A percentile compares a stretch with the other conserved stretches of the same genome.
Evolutionary conservation across 2,888 invertebrate genomes (phyloP).

Genomic region (Elegia similella): DNA sequence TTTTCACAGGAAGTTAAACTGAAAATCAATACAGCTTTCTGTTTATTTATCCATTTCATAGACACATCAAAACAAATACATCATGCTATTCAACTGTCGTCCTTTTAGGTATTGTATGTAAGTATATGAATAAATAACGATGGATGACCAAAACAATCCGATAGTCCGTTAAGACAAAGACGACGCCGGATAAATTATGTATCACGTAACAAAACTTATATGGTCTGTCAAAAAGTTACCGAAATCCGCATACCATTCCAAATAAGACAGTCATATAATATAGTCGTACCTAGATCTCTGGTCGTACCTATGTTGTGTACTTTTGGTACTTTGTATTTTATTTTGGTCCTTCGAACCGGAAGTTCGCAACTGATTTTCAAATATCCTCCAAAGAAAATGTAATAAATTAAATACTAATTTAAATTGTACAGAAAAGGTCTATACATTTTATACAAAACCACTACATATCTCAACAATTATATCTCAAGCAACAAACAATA

Average conservation of each 20-base stretch:
- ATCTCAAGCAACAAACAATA: neutral
- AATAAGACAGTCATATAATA: slow-evolving; percentile 8
- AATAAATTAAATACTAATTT: too few relatives aligned
- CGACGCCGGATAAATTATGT: slow-evolving; percentile 41
- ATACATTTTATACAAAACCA: too few relatives aligned
- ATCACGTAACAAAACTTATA: slow-evolving; percentile 39
- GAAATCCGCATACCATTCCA: slow-evolving; percentile 11
- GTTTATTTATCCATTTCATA: neutral
- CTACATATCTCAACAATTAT: neutral
- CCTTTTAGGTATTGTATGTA: neutral
- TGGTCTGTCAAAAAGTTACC: slow-evolving; percentile 32
- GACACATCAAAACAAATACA: neutral
- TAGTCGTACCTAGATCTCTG: neutral
- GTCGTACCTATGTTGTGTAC: neutral
- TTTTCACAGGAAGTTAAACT: neutral
- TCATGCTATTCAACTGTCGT: neutral
- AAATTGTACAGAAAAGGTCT: too few relatives aligned
- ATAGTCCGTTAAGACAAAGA: slow-evolving; percentile 33
- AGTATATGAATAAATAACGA: neutral
- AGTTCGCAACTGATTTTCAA: neutral
- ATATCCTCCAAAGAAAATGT: too few relatives aligned
- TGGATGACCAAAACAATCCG: slow-evolving; percentile 24
- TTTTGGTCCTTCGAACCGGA: neutral
- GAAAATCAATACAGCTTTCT: neutral
- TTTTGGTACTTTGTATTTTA: neutral